Conservation (phyloP, 2,797 vertebrate species). For the Falco cherrug region DNA sequence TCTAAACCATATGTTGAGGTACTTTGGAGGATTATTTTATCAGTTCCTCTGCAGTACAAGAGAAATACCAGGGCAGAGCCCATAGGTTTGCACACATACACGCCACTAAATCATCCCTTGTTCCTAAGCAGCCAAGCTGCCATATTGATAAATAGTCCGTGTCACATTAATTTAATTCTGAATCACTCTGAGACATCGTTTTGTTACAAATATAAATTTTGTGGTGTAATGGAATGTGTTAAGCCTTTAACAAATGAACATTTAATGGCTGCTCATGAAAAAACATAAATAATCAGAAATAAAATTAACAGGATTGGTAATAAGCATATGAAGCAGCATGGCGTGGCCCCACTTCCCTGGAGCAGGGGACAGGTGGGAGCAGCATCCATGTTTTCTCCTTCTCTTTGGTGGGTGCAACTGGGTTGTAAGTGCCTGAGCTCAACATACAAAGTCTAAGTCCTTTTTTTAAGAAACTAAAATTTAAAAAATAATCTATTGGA, state of each 20-base stretch:
- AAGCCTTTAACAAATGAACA: constrained; percentile 75
- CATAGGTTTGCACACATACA: constrained; percentile 60
- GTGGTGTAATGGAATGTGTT: constrained; percentile 74
- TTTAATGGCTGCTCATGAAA: constrained; percentile 69
- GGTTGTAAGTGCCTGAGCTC: background rate
- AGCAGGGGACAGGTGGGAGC: constrained; percentile 31
- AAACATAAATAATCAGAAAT: constrained; percentile 69
- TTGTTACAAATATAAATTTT: constrained; percentile 74
- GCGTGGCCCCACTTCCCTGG: background rate
- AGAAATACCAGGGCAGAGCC: constrained; percentile 67
- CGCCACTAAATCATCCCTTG: constrained; percentile 67
- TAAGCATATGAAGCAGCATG: background rate
- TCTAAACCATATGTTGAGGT: constrained; percentile 76
- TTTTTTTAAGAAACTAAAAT: background rate
- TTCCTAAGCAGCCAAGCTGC: constrained; percentile 56
- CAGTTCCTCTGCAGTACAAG: constrained; percentile 69
- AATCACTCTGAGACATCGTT: constrained; percentile 73
- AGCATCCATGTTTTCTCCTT: background rate
- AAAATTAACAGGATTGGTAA: constrained; percentile 58
- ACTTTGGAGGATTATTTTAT: constrained; percentile 77
- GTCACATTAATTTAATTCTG: constrained; percentile 74
- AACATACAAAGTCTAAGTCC: background rate
- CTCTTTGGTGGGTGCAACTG: background rate
- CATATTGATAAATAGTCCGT: constrained; percentile 69
- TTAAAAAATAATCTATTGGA: background rate